Evolutionary conservation across 2,888 invertebrate species (phyloP), one percentile per base, ranked within the genome.

Genomic region (Microplitis deprimator): DNA sequence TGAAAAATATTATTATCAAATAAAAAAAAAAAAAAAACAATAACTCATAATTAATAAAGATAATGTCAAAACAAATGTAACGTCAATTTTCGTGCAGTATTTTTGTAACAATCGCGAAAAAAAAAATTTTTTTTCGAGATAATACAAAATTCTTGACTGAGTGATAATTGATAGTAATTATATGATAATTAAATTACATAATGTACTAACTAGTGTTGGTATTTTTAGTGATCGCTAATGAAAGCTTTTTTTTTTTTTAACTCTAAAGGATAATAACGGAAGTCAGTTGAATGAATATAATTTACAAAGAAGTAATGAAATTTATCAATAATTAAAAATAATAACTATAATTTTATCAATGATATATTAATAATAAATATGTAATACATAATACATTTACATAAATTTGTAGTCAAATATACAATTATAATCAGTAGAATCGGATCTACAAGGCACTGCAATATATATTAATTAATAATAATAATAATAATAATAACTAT

Each of bases 301-400:
- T 29, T 29, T 4, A 29, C 29, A 29, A 29, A 29, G 29, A 29
- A 29, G 3, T 29, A 29, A 29, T 29, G 4, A 29, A 29, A 29
- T 2, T 29, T 29, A 4, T 62, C 62, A 20, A 50, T 61, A 61
- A 17, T 71, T 38, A 6, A 72, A 50, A 62, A 68, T 76, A 73
- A 50, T 8, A 50, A 50, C 73, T 68, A 77, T 73, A 77, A 77
- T 75, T 77, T 69, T 70, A 79, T 74, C 79, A 78, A 80, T 79
- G 77, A 78, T 83, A 83, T 79, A 79, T 81, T 84, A 82, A 10
- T 50, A 50, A 83, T 84, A 83, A 83, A 84, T 85, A 84, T 81
- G 82, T 79, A 81, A 73, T 79, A 79, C 59, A 78, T 81, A 82
- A 80, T 84, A 83, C 82, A 84, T 82, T 81, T 81, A 79, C 80